A percentile compares a stretch with the other conserved stretches of the same genome.
Conservation (phyloP, 1,140 invertebrate species). For the Copidosoma floridanum region DNA sequence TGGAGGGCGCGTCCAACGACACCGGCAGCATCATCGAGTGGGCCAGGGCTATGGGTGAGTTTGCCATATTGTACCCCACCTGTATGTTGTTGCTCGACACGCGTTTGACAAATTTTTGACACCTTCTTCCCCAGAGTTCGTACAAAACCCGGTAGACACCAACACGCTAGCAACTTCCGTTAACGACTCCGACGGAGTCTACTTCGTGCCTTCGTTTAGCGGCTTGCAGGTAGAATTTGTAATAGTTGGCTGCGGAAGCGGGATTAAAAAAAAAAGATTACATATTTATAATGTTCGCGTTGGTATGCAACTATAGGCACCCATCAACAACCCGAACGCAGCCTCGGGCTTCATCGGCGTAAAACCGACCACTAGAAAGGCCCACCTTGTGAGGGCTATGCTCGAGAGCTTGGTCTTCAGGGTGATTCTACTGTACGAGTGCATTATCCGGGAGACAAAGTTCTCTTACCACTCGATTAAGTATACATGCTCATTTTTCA, state of each 20-base stretch:
- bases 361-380: slow-evolving; percentile 72
- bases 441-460: slow-evolving; percentile 66
- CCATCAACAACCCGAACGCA: slow-evolving; percentile 81
- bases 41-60: slow-evolving; percentile 77
- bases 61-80: too few species aligned
- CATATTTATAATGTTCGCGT: too few species aligned
- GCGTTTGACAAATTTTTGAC: not conserved
- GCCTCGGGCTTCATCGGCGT: slow-evolving; percentile 83
- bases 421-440: slow-evolving; percentile 72
- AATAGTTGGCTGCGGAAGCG: not conserved
- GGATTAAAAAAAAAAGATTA: not conserved
- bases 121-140: slow-evolving; percentile 63
- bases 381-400: slow-evolving; percentile 78
- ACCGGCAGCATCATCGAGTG: slow-evolving; percentile 86
- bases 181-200: slow-evolving; percentile 75
- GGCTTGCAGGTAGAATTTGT: slow-evolving; percentile 73
- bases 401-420: slow-evolving; percentile 87
- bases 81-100: too few species aligned
- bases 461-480: slow-evolving; percentile 62
- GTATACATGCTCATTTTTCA: too few species aligned
- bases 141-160: slow-evolving; percentile 68
- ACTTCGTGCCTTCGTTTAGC: slow-evolving; percentile 89
- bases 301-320: too few species aligned
- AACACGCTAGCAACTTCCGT: slow-evolving; percentile 71
- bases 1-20: slow-evolving; percentile 84